Percentiles rank a stretch among this genome's conserved stretches.
Conservation (phyloP, 2,888 invertebrate genomes). For the Andrena bucephala region DNA sequence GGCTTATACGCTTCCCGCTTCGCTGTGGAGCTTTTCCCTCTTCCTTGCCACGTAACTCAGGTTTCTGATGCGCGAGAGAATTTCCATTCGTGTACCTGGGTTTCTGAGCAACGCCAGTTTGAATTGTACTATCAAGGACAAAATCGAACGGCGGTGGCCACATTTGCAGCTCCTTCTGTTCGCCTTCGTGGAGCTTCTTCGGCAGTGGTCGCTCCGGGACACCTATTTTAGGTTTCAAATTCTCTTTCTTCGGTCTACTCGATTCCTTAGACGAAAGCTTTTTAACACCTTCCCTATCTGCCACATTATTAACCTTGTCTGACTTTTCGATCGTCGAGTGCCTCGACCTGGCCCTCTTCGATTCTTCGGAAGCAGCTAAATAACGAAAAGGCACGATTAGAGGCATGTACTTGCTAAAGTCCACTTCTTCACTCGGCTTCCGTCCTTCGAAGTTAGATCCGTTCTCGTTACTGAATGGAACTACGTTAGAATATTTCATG, state of each 20-base stretch:
- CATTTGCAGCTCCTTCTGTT: conserved; percentile 71
- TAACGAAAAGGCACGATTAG: conserved; percentile 76
- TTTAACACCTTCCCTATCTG: neutral
- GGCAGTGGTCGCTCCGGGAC: conserved; percentile 60
- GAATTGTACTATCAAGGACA: conserved; percentile 74
- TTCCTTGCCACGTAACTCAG: neutral
- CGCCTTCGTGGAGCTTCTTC: conserved; percentile 73
- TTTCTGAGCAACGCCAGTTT: conserved; percentile 48
- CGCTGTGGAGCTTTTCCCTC: neutral
- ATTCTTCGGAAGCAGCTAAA: conserved; percentile 68
- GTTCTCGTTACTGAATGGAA: neutral
- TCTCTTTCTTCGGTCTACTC: conserved; percentile 35
- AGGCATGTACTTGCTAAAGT: conserved; percentile 71
- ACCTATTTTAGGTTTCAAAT: conserved; percentile 54
- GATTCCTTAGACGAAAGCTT: neutral
- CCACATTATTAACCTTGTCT: neutral
- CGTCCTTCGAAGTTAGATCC: neutral
- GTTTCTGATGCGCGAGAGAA: neutral
- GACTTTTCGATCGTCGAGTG: neutral
- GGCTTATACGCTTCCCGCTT: neutral
- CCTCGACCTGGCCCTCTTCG: conserved; percentile 15
- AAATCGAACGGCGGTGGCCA: conserved; percentile 81
- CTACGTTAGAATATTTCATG: neutral
- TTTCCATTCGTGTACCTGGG: neutral
- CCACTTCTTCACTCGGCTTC: conserved; percentile 37